Evolutionary conservation across 1,140 invertebrate genomes (phyloP).

Genomic region (Drosophila pseudoobscura): DNA sequence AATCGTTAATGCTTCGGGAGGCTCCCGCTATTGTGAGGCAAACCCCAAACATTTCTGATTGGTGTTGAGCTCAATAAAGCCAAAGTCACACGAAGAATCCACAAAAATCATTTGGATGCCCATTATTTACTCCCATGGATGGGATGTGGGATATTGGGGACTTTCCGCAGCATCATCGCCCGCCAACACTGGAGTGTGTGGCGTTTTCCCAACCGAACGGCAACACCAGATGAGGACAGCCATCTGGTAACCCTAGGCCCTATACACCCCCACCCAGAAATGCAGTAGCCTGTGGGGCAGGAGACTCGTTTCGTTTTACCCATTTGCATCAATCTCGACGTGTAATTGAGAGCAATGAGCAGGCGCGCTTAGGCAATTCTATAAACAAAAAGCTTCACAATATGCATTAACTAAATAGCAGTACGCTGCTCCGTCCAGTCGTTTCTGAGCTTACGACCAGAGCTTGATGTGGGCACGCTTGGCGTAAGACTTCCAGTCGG

Average conservation of each 20-base stretch:
- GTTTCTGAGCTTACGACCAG: conserved; percentile 82
- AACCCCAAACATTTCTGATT: conserved; percentile 8
- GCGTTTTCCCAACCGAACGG: conserved; percentile 7
- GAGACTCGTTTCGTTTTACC: conserved; percentile 1
- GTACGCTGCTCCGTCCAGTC: not conserved
- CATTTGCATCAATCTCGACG: conserved; percentile 39
- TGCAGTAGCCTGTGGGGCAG: not conserved
- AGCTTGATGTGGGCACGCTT: conserved; percentile 85
- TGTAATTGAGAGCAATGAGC: conserved; percentile 49
- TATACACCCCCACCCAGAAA: not conserved
- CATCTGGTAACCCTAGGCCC: conserved; percentile 18
- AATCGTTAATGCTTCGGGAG: conserved; percentile 5
- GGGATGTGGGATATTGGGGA: too few species aligned
- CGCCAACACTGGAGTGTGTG: too few species aligned
- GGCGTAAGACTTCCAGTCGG: conserved; percentile 84
- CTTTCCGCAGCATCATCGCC: too few species aligned
- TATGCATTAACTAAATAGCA: conserved; percentile 60
- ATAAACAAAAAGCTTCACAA: conserved; percentile 62
- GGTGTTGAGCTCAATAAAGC: conserved; percentile 50
- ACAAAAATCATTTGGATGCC: not conserved
- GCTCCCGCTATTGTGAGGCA: conserved; percentile 11
- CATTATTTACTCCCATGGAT: too few species aligned
- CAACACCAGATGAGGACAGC: not conserved
- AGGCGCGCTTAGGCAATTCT: conserved; percentile 47
- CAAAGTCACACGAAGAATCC: conserved; percentile 1